These are phyloP conservation scores for Anguilla marmorata DNA, from an alignment of 2,797 vertebrate genomes.

Conservation along the genomic window DNA sequence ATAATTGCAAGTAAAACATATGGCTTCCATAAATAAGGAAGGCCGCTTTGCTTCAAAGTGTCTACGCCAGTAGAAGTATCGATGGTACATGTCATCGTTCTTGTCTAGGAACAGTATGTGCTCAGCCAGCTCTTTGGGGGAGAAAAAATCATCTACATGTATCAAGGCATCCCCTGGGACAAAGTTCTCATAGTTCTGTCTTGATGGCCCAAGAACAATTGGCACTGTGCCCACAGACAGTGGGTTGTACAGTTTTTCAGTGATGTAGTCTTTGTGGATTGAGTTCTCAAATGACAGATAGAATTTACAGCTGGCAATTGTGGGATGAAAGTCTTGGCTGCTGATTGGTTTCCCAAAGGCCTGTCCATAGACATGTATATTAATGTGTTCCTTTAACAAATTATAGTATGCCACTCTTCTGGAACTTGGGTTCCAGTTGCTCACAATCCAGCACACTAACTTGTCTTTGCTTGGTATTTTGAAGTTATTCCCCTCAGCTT, in stretches of 20 bases:
- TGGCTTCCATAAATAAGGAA: conserved; percentile 54
- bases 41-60: conserved; percentile 81
- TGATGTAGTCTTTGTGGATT: conserved; percentile 97
- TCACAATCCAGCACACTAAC: neutral
- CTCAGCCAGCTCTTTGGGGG: conserved; percentile 90
- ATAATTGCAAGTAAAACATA: conserved; percentile 91
- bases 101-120: conserved; percentile 92
- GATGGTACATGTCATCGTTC: conserved; percentile 90
- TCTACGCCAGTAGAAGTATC: conserved; percentile 93
- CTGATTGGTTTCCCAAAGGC: too few species aligned
- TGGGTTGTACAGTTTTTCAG: conserved; percentile 96
- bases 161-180: conserved; percentile 95
- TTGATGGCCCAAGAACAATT: conserved; percentile 87
- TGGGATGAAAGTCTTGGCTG: too few species aligned
- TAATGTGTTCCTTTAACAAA: conserved; percentile 46
- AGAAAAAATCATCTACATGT: conserved; percentile 93
- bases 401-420: neutral
- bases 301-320: too few species aligned
- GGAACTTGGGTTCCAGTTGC: neutral
- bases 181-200: conserved; percentile 97
- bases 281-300: conserved; percentile 65
- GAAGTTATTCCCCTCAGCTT: neutral
- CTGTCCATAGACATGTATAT: too few species aligned
- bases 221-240: conserved; percentile 92
- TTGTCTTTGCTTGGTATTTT: neutral